Base-by-base conservation (phyloP, 23 tunicate genomes). In the Ascidia mentula region DNA sequence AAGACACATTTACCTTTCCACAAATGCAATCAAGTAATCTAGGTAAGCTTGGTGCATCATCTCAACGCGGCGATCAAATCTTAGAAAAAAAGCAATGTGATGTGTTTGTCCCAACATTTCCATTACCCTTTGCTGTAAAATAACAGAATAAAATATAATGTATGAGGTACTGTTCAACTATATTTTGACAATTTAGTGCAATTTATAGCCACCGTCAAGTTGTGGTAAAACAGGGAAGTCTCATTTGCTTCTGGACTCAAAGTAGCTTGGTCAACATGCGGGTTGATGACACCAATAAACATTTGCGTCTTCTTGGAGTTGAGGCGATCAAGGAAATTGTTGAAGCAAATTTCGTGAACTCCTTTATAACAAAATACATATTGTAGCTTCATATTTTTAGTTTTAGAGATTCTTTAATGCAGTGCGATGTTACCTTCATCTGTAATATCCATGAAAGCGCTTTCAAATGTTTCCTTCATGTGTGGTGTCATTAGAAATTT, bases 241-340 rank as follows among this genome's bases (percentile, higher is more conserved):
- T 31, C 61, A 24, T 80, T 80, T 18, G 38, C 69, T 9, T 1
- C 77, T 9, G 7, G 12, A 9, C 13, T 53, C 2, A 20, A 26
- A 26, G 24, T 1, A 3, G 4, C 65, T 38, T 70, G 77, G 7
- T 70, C 77, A 7, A 30, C 65, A 9, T 53, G 24, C 26, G 84
- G 84, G 42, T 65, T 26, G 37, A 80, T 80, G 38, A 80, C 70
- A 12, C 84, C 84, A 38, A 80, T 69, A 38, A 80, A 80, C 26
- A 80, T 77, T 4, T 80, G 59, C 7, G 70, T 40, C 40, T 80
- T 80, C 32, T 80, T 80, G 0, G 26, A 36, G 8, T 40, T 31
- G 39, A 80, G 70, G 24, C 40, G 38, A 6, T 30, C 37, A 30
- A 22, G 59, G 26, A 32, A 80, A 69, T 80, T 80, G n/a, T 71